Conservation (phyloP, 2,888 invertebrate genomes). For the Ormia ochracea region DNA sequence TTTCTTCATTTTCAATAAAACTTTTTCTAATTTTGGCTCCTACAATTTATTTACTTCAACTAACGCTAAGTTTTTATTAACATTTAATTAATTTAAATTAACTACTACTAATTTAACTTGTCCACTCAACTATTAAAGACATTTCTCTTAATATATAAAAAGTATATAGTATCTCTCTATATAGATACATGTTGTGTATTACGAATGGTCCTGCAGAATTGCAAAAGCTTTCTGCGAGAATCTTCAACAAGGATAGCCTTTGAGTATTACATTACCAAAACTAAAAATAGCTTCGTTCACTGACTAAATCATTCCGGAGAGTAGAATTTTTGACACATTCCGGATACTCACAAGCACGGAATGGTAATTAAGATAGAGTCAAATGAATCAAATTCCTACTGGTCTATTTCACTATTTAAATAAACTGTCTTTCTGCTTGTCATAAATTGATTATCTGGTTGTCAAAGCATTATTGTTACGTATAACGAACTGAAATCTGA, state of each 20-base stretch:
- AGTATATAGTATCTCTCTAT: background rate
- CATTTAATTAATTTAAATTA: background rate
- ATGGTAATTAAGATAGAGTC: no score
- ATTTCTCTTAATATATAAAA: background rate
- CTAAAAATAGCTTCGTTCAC: no score
- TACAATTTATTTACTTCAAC: background rate
- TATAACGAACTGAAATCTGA: background rate
- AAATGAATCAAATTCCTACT: no score
- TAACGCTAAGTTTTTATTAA: background rate
- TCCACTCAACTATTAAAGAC: background rate
- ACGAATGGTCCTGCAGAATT: no score
- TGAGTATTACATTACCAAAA: no score
- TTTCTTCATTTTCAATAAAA: background rate
- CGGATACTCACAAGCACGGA: no score
- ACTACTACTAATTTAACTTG: background rate
- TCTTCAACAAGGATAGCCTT: no score
- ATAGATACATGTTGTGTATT: background rate
- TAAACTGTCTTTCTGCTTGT: constrained; percentile 6
- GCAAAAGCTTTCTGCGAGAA: no score
- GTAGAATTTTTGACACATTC: no score
- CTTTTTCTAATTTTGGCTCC: constrained; percentile 12
- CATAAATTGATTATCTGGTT: background rate
- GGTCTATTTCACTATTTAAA: no score
- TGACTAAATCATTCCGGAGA: no score
- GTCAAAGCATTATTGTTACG: background rate